These are phyloP conservation scores for Colossoma macropomum DNA, from an alignment of 2,113 vertebrate species.

Conservation along the genomic window DNA sequence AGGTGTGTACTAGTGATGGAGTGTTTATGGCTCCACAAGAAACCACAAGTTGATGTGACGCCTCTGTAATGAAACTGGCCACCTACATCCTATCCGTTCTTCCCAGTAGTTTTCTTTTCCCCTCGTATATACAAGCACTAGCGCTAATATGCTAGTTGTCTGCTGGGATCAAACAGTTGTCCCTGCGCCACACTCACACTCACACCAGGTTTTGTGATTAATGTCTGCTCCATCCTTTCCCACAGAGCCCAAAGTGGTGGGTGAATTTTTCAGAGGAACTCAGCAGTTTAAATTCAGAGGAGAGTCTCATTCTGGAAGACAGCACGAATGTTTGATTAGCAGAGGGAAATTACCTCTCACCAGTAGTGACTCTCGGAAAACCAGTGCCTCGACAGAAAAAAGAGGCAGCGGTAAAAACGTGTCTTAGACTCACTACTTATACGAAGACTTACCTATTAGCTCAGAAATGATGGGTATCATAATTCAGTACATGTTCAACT, in stretches of 20 bases:
- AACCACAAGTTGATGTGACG: conserved; percentile 2
- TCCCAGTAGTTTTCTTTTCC: not conserved
- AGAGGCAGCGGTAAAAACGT: not conserved
- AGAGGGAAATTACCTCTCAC: not conserved
- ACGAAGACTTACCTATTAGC: not conserved
- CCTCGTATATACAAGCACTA: not conserved
- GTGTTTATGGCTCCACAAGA: not conserved
- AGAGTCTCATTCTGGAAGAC: not conserved
- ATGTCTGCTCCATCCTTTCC: not conserved
- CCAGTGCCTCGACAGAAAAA: not conserved
- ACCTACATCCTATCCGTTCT: not conserved
- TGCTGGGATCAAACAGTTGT: conserved; percentile 12
- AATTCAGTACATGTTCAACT: too few relatives aligned
- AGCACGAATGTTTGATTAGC: not conserved
- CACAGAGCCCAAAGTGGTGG: not conserved
- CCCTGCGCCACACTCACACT: not conserved
- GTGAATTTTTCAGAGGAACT: conserved; percentile 9
- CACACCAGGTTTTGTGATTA: conserved; percentile 12
- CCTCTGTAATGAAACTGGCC: conserved; percentile 7
- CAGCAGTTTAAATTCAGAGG: not conserved
- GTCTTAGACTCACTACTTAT: not conserved
- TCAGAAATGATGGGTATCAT: not conserved
- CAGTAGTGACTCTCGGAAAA: not conserved
- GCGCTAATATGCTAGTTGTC: not conserved
- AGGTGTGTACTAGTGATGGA: not conserved